Conservation (phyloP, 2,888 invertebrate species). For the Epistrophe grossulariae region DNA sequence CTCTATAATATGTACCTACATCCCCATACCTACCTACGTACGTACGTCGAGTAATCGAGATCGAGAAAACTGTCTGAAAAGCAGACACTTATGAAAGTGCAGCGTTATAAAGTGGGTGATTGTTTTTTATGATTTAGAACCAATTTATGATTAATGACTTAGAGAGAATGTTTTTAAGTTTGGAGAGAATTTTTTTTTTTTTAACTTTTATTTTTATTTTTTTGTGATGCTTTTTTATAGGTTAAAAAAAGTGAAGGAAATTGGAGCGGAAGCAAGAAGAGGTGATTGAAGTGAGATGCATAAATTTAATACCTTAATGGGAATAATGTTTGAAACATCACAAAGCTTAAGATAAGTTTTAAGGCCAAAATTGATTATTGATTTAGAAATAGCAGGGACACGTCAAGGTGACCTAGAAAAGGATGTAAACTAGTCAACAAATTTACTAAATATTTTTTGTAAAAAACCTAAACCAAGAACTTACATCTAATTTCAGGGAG, state of each 20-base stretch:
- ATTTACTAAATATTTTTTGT: no score
- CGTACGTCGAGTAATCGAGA: slow-evolving; percentile 41
- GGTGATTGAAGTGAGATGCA: not conserved
- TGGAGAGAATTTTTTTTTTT: not conserved
- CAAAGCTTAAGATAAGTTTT: not conserved
- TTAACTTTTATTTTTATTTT: no score
- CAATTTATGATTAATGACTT: slow-evolving; percentile 55
- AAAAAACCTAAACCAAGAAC: no score
- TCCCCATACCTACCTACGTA: no score
- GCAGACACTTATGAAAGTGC: slow-evolving; percentile 42
- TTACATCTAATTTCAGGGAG: no score
- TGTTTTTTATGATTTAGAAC: slow-evolving; percentile 57
- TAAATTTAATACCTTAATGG: not conserved
- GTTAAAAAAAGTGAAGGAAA: slow-evolving; percentile 11
- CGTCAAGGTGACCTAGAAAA: not conserved
- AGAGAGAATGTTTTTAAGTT: slow-evolving; percentile 15
- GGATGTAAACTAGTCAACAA: not conserved
- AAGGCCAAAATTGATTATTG: not conserved
- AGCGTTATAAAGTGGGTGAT: slow-evolving; percentile 43
- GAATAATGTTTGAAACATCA: not conserved
- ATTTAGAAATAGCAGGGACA: not conserved
- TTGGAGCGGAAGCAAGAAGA: slow-evolving; percentile 12
- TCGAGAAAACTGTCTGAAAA: slow-evolving; percentile 63
- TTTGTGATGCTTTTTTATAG: not conserved
- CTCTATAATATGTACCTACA: not conserved